These are phyloP conservation scores for Tragelaphus scriptus DNA, from an alignment of 2,113 vertebrate species.

Conservation along the genomic window DNA sequence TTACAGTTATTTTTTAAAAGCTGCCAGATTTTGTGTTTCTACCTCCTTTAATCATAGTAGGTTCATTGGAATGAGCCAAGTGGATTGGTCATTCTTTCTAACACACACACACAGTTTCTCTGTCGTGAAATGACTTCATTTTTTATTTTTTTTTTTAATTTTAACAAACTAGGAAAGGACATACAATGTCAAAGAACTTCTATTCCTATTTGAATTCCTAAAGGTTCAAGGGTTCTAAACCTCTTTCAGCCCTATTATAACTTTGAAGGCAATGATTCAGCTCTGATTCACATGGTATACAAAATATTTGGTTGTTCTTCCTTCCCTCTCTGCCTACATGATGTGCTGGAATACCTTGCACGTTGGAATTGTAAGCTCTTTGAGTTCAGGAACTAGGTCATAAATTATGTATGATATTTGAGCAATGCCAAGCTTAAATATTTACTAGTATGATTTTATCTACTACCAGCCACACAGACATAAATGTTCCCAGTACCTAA, in stretches of 20 bases:
- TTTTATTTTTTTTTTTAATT: background rate
- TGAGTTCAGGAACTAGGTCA: constrained; percentile 28
- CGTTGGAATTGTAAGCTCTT: constrained; percentile 19
- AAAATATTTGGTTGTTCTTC: background rate
- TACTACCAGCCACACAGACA: background rate
- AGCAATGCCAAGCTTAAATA: constrained; percentile 37
- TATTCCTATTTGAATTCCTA: background rate
- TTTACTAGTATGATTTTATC: constrained; percentile 43
- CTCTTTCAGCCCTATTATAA: background rate
- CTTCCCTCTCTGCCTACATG: background rate
- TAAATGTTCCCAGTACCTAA: background rate
- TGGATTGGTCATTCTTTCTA: background rate
- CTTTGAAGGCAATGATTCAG: background rate
- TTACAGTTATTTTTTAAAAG: background rate
- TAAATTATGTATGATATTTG: constrained; percentile 36
- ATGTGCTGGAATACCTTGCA: background rate
- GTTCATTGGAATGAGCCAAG: constrained; percentile 9
- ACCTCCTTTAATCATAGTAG: background rate
- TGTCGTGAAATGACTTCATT: background rate
- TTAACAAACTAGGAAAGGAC: constrained; percentile 24
- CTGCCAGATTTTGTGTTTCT: background rate
- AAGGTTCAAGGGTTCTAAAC: background rate
- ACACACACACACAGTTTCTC: background rate
- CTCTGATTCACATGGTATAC: background rate
- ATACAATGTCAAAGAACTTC: background rate